Evolutionary conservation across 2,888 invertebrate genomes (phyloP).

Genomic region (Agrochola circellaris): DNA sequence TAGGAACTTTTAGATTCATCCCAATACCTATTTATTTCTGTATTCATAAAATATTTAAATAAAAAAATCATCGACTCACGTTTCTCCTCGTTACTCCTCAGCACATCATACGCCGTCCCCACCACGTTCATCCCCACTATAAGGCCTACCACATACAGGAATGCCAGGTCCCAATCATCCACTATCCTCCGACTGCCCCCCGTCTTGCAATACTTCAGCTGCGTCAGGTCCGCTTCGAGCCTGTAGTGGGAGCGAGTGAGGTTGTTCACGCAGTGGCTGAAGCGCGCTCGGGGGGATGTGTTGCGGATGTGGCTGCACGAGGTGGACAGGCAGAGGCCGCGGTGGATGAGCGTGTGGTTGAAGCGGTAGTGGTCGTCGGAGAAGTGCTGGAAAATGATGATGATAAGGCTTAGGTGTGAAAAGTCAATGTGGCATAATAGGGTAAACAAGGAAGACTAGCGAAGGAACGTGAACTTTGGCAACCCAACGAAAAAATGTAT

Average conservation of each 20-base stretch:
- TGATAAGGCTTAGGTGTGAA: not conserved
- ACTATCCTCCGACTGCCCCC: slow-evolving; percentile 12
- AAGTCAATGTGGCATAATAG: not conserved
- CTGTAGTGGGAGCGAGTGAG: slow-evolving; percentile 65
- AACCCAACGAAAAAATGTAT: not conserved
- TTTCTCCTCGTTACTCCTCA: slow-evolving; percentile 57
- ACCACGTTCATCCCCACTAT: slow-evolving; percentile 71
- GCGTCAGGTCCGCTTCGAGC: slow-evolving; percentile 68
- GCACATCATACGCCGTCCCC: slow-evolving; percentile 76
- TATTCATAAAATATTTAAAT: not conserved
- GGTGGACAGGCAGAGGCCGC: slow-evolving; percentile 76
- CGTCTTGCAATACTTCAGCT: slow-evolving; percentile 70
- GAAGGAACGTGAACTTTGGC: not conserved
- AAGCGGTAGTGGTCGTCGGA: slow-evolving; percentile 74
- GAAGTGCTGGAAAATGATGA: slow-evolving; percentile 68
- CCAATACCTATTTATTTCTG: not conserved
- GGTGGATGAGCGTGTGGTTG: slow-evolving; percentile 78
- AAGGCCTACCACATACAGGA: slow-evolving; percentile 59
- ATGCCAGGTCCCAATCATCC: slow-evolving; percentile 64
- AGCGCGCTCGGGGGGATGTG: slow-evolving; percentile 57
- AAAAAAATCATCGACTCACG: slow-evolving; percentile 62
- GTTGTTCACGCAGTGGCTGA: slow-evolving; percentile 73
- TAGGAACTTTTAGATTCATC: not conserved
- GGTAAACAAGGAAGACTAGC: not conserved
- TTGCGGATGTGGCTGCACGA: slow-evolving; percentile 68